phyloP scores from a whole-genome alignment of 2,888 invertebrate species.

The Oxycera nigricornis region DNA sequence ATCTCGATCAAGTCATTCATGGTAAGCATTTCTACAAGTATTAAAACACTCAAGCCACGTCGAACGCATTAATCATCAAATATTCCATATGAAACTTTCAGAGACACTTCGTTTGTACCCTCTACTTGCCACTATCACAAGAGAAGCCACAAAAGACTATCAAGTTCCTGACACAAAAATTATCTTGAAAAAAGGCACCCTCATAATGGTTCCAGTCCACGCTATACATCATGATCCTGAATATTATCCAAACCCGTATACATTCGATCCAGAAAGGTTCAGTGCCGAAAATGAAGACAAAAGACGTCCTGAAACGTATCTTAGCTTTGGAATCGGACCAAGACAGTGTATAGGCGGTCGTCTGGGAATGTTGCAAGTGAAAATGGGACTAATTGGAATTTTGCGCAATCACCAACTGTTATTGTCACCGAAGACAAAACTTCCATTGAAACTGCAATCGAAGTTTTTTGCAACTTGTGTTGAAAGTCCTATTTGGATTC shows the following conservation, averaged over 20 bases:
- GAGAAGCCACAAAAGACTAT: neutral
- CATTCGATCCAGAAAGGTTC: constrained; percentile 8
- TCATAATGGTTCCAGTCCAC: neutral
- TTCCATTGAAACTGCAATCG: too few relatives aligned
- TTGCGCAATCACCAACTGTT: constrained; percentile 42
- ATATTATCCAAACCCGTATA: neutral
- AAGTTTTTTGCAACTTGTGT: too few relatives aligned
- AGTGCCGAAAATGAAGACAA: neutral
- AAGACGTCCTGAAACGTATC: neutral
- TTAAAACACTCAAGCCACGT: too few relatives aligned
- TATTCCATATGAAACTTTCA: too few relatives aligned
- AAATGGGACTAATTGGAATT: constrained; percentile 32
- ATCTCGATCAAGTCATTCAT: too few relatives aligned
- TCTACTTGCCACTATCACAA: neutral
- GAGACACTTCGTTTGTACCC: neutral
- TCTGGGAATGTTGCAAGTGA: neutral
- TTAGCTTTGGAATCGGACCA: neutral
- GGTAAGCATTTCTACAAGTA: too few relatives aligned
- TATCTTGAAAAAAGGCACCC: neutral
- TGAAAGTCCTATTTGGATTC: too few relatives aligned
- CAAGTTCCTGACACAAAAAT: neutral
- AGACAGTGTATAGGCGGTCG: neutral
- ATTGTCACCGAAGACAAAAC: too few relatives aligned
- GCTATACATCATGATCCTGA: constrained; percentile 3
- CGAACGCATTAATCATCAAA: too few relatives aligned